phyloP scores from a whole-genome alignment of 2,113 vertebrate species.

The Sturnira hondurensis region DNA sequence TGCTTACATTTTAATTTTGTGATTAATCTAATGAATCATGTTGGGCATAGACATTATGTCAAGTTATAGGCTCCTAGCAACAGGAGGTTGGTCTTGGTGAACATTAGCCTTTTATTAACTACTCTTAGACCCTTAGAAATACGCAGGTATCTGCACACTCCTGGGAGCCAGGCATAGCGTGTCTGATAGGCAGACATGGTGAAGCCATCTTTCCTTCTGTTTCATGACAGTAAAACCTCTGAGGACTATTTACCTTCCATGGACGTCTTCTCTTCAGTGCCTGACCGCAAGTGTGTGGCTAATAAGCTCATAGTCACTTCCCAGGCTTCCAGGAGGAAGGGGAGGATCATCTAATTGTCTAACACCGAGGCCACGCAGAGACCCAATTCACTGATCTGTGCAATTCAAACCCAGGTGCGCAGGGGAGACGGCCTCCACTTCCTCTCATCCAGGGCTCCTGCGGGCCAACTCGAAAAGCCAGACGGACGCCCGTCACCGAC shows the following conservation, averaged over 20 bases:
- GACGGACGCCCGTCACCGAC: background rate
- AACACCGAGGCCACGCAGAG: background rate
- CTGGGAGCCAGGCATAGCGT: constrained; percentile 72
- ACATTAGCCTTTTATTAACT: constrained; percentile 56
- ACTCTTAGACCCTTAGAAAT: constrained; percentile 63
- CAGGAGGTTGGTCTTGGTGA: constrained; percentile 63
- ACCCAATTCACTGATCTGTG: background rate
- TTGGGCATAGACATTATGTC: constrained; percentile 42
- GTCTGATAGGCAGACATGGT: constrained; percentile 79
- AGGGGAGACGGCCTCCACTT: background rate
- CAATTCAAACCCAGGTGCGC: background rate
- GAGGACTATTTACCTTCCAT: constrained; percentile 76
- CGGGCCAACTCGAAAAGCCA: background rate
- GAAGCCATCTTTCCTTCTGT: constrained; percentile 85
- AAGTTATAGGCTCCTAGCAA: constrained; percentile 28
- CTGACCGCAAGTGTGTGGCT: constrained; percentile 50
- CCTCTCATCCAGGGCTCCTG: background rate
- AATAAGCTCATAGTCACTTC: background rate
- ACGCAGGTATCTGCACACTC: constrained; percentile 64
- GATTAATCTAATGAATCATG: constrained; percentile 55
- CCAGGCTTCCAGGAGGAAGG: background rate
- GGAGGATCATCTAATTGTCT: background rate
- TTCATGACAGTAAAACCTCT: constrained; percentile 82
- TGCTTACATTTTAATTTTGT: constrained; percentile 66
- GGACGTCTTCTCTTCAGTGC: constrained; percentile 68